Evolutionary conservation across 1,140 invertebrate genomes (phyloP).

Genomic region (Sogatella furcifera): DNA sequence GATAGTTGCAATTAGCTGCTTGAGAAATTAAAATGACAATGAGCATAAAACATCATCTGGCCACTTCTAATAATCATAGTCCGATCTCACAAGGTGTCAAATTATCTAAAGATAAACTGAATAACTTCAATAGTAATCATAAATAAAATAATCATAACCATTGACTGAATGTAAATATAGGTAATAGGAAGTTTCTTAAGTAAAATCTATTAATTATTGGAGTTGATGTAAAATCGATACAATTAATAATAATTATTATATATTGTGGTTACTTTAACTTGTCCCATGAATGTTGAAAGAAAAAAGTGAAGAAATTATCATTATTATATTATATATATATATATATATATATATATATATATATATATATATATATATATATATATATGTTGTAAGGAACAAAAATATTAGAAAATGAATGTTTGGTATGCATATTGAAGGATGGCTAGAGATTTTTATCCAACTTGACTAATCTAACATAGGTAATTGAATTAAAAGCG

Average conservation of each 20-base stretch:
- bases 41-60: too few species aligned
- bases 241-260: slow-evolving; percentile 21
- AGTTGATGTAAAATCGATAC: slow-evolving; percentile 1
- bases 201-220: slow-evolving; percentile 16
- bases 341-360: too few species aligned
- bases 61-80: too few species aligned
- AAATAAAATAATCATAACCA: slow-evolving; percentile 20
- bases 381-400: slow-evolving; percentile 14
- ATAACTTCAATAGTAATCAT: too few species aligned
- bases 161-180: slow-evolving; percentile 28
- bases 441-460: slow-evolving; percentile 6
- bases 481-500: slow-evolving; percentile 7
- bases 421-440: slow-evolving; percentile 6
- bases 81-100: too few species aligned
- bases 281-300: slow-evolving; percentile 24
- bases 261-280: slow-evolving; percentile 26
- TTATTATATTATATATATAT: slow-evolving; percentile 16
- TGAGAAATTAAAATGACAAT: too few species aligned
- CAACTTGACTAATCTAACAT: slow-evolving; percentile 1
- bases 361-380: too few species aligned
- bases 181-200: slow-evolving; percentile 28
- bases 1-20: too few species aligned
- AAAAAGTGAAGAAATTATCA: slow-evolving; percentile 14
- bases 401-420: slow-evolving; percentile 13
- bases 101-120: too few species aligned